Conservation (phyloP, 2,113 vertebrate genomes). For the Strix aluco region DNA sequence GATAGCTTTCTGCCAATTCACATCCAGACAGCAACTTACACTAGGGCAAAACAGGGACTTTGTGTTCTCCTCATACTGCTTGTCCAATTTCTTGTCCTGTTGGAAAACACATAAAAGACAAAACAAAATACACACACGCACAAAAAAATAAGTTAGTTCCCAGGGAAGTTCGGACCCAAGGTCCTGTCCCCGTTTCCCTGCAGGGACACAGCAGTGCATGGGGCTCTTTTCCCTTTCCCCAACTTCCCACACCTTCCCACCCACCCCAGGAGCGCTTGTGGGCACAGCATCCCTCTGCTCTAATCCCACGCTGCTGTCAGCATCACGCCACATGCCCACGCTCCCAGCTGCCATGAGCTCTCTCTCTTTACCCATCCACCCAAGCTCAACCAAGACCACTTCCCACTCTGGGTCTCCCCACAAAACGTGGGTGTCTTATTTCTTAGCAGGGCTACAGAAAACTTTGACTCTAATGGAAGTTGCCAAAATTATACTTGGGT, state of each 20-base stretch:
- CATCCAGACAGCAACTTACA: conserved; percentile 79
- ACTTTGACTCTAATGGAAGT: not conserved
- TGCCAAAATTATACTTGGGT: not conserved
- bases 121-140: not conserved
- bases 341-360: not conserved
- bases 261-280: not conserved
- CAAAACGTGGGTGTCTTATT: not conserved
- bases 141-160: not conserved
- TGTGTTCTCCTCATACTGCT: conserved; percentile 89
- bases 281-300: not conserved
- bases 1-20: not conserved
- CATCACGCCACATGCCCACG: rapidly evolving
- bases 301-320: not conserved
- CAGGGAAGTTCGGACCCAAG: not conserved
- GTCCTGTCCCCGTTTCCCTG: not conserved
- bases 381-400: not conserved
- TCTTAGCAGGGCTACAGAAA: not conserved
- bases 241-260: not conserved
- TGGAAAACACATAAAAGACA: not conserved
- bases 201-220: not conserved
- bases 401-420: not conserved
- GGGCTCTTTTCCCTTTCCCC: not conserved
- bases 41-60: conserved; percentile 86
- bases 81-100: conserved; percentile 95
- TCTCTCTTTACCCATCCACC: not conserved